phyloP scores from a whole-genome alignment of 2,888 invertebrate species.

The Drosophila monieri region DNA sequence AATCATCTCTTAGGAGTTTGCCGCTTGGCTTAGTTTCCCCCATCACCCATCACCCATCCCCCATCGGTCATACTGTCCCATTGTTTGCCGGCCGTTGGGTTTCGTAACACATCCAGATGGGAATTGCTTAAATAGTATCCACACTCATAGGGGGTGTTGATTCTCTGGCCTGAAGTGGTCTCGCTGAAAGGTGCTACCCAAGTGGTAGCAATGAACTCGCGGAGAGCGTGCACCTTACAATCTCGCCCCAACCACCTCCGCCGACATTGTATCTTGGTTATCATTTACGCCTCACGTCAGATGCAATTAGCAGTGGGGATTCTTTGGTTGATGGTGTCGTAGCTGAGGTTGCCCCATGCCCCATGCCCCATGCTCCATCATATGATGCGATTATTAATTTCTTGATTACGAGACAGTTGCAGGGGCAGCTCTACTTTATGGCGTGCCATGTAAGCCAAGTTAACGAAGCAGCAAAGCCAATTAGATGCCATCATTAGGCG shows the following conservation, averaged over 20 bases:
- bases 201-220: constrained; percentile 64
- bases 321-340: constrained; percentile 8
- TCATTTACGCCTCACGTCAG: constrained; percentile 75
- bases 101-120: constrained; percentile 31
- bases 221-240: constrained; percentile 27
- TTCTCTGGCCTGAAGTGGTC: constrained; percentile 1
- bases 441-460: constrained; percentile 65
- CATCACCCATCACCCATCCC: too few relatives aligned
- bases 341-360: constrained; percentile 7
- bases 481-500: constrained; percentile 74
- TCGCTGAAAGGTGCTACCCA: background rate
- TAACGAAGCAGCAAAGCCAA: constrained; percentile 78
- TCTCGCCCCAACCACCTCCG: constrained; percentile 2
- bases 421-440: constrained; percentile 44
- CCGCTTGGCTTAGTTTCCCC: constrained; percentile 41
- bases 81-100: constrained; percentile 50
- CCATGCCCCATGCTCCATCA: constrained; percentile 10
- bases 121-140: background rate
- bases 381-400: constrained; percentile 75
- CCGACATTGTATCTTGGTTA: constrained; percentile 48
- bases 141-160: background rate
- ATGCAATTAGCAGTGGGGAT: constrained; percentile 66
- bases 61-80: constrained; percentile 25
- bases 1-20: constrained; percentile 39
- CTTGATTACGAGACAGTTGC: constrained; percentile 61